These are phyloP conservation scores for Cydia fagiglandana DNA, from an alignment of 1,140 invertebrate genomes.

Conservation along the genomic window DNA sequence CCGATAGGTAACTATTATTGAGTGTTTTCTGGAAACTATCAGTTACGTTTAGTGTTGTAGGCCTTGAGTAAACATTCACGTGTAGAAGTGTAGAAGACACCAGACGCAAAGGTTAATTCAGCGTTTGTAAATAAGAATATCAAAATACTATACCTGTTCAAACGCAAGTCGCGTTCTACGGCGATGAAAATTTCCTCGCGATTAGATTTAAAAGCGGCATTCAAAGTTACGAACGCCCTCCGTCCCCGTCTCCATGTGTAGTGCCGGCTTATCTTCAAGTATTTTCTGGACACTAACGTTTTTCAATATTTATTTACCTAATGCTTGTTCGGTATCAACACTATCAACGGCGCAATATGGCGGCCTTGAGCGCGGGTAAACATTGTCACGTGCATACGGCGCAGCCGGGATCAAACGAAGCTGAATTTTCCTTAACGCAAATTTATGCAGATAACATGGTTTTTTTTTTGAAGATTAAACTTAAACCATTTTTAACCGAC, in stretches of 20 bases:
- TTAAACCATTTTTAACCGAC: no score
- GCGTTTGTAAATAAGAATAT: no score
- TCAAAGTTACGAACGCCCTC: no score
- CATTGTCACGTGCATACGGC: neutral
- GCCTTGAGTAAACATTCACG: no score
- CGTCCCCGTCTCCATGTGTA: neutral
- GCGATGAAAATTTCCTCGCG: no score
- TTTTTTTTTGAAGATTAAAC: neutral
- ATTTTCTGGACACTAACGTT: neutral
- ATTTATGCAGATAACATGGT: neutral
- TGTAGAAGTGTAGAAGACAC: no score
- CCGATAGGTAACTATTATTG: neutral
- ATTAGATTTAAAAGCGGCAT: no score
- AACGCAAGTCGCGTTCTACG: no score
- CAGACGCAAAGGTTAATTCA: no score
- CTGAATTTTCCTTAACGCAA: neutral
- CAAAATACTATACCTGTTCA: no score
- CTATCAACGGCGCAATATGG: neutral
- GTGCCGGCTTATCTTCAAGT: neutral
- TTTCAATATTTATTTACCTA: neutral
- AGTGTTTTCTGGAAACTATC: neutral
- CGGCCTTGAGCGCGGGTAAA: conserved; percentile 14
- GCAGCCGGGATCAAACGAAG: conserved; percentile 9
- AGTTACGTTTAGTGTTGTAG: neutral
- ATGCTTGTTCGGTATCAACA: neutral